Conservation (phyloP, 2,888 invertebrate species). For the Drosophila quasianomalipes region DNA sequence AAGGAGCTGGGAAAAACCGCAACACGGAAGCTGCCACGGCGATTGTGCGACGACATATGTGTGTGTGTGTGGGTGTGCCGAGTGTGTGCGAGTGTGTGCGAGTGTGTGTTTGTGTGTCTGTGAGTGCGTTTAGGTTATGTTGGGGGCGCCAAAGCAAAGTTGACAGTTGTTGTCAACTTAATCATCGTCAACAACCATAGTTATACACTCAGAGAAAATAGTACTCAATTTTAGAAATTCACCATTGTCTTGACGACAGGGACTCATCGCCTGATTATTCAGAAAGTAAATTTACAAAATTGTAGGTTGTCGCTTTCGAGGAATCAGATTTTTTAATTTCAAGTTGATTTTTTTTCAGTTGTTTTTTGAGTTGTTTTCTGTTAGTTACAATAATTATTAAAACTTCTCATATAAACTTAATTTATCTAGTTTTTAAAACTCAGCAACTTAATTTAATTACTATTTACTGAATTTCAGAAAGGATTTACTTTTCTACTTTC, state of each 20-base stretch:
- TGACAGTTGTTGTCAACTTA: constrained; percentile 80
- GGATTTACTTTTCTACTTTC: not conserved
- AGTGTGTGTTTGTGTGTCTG: constrained; percentile 22
- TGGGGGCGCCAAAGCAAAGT: constrained; percentile 65
- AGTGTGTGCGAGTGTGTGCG: not conserved
- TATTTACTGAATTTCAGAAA: not conserved
- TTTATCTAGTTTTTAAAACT: not conserved
- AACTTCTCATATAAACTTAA: too few relatives aligned
- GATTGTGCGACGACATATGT: constrained; percentile 9
- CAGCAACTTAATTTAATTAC: not conserved
- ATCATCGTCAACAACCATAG: constrained; percentile 68
- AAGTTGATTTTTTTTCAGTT: not conserved
- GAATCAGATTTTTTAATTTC: not conserved
- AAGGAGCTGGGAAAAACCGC: constrained; percentile 51
- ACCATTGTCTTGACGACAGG: not conserved
- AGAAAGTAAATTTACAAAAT: not conserved
- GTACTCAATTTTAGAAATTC: not conserved
- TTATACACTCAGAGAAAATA: constrained; percentile 10
- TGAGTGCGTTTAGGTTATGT: constrained; percentile 59
- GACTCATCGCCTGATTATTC: not conserved
- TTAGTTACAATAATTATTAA: too few relatives aligned
- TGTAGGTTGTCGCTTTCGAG: not conserved
- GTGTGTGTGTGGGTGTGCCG: not conserved
- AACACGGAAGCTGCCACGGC: constrained; percentile 55
- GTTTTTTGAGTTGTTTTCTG: not conserved